Base-by-base conservation (phyloP, 2,797 vertebrate genomes). In the Sebastiscus albofasciatus region DNA sequence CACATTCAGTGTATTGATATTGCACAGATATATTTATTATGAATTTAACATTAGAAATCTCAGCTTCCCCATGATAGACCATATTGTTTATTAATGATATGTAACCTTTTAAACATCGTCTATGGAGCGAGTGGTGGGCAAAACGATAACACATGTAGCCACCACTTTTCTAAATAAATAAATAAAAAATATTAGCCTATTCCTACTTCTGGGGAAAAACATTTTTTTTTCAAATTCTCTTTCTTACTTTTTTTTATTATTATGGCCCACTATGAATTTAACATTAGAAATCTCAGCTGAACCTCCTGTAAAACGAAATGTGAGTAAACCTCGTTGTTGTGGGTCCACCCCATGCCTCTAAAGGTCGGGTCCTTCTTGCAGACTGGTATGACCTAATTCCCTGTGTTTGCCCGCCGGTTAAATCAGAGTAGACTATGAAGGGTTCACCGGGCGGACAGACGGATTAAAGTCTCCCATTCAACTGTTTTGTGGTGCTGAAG, bases 401-500 rank as follows among this genome's bases (percentile, higher is more conserved):
- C 72, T 39, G 77, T 81, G 76, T 83, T 64, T 91, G 90, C 85
- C 92, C 78, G 81, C 84, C 80, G 90, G 91, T 91, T 84, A 90
- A 89, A 89, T 90, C 88, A 69, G 75, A 79, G 83, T 80, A 42
- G 13, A 66, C 62, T 42, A 72, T 82, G 87, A 86, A 87, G 91
- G 90, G 93, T 93, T 94, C 93, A 93, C 73, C 72, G 79, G 80
- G 90, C 87, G 90, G 91, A 93, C 91, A 93, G 75, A 73, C 65
- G 81, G 90, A 93, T 93, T 93, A 91, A 86, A 91, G 55, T 68
- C 83, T 87, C 65, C 29, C 67, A 75, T 88, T 89, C 77, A 81
- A 39, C 39, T 81, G 36, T 27, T 27, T 55, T 42, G 72, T 22
- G 76, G 75, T 42, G 59, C 72, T 86, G 72, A 29, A 42, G 39